Evolutionary conservation across 2,888 invertebrate genomes (phyloP).

Genomic region (Drosophila lutescens): DNA sequence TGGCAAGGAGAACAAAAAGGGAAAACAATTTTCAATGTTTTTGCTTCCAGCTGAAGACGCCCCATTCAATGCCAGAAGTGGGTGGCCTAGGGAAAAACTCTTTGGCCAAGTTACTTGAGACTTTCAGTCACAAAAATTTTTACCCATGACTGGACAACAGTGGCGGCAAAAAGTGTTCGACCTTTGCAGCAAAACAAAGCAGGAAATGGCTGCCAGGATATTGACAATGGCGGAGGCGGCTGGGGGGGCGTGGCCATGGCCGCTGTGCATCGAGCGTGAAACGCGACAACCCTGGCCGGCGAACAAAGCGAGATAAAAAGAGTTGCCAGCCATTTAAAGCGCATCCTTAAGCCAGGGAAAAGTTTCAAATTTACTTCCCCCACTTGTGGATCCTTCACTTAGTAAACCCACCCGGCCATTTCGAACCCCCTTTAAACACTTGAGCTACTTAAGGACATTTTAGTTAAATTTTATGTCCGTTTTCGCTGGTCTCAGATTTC

Average conservation of each 20-base stretch:
- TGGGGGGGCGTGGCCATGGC: slow-evolving; percentile 41
- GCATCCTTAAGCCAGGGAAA: slow-evolving; percentile 54
- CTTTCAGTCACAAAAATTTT: slow-evolving; percentile 63
- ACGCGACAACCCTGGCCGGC: slow-evolving; percentile 55
- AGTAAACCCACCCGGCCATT: slow-evolving; percentile 4
- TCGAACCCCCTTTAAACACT: slow-evolving; percentile 26
- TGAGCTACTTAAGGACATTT: slow-evolving; percentile 70
- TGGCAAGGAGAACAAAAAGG: slow-evolving; percentile 41
- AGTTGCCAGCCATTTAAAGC: slow-evolving; percentile 37
- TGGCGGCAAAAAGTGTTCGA: slow-evolving; percentile 60
- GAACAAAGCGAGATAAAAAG: slow-evolving; percentile 1
- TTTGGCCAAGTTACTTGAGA: slow-evolving; percentile 57
- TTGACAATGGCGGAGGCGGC: slow-evolving; percentile 56
- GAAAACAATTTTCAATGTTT: slow-evolving; percentile 79
- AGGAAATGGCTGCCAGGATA: slow-evolving; percentile 71
- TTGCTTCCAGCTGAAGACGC: slow-evolving; percentile 75
- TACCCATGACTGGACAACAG: slow-evolving; percentile 67
- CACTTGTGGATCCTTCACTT: slow-evolving; percentile 62
- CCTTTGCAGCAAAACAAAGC: slow-evolving; percentile 59
- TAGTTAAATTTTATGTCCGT: slow-evolving; percentile 76
- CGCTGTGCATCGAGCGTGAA: slow-evolving; percentile 61
- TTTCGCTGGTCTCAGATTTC: slow-evolving; percentile 56
- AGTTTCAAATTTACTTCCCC: slow-evolving; percentile 22
- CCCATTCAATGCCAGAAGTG: slow-evolving; percentile 70
- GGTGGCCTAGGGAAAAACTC: slow-evolving; percentile 45